A percentile compares a stretch with the other conserved stretches of the same genome.
These are phyloP conservation scores for Tetanocera ferruginea DNA, from an alignment of 2,888 invertebrate species.

Conservation along the genomic window DNA sequence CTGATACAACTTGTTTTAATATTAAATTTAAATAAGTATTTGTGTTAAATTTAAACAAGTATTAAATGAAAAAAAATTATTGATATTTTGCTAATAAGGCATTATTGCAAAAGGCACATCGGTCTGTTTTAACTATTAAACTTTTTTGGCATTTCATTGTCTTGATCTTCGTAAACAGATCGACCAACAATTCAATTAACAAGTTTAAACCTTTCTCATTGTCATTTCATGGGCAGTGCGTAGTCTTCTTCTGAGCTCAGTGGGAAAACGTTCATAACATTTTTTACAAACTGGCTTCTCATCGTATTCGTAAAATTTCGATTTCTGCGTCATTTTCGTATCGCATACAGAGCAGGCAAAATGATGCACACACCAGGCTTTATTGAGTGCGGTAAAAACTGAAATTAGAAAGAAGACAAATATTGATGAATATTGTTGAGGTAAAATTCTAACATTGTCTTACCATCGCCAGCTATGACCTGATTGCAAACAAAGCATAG, in stretches of 20 bases:
- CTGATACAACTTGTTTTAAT: no score
- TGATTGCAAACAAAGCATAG: constrained; percentile 99
- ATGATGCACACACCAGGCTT: constrained; percentile 99
- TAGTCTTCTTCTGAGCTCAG: constrained; percentile 91
- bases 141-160: constrained; percentile 33
- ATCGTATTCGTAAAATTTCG: constrained; percentile 99
- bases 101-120: constrained; percentile 28
- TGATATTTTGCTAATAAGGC: constrained; percentile 14
- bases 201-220: constrained; percentile 71
- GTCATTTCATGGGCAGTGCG: constrained; percentile 89
- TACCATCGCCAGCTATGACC: constrained; percentile 97
- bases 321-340: constrained; percentile 94
- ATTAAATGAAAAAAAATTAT: not conserved
- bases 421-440: not conserved
- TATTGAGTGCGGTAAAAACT: constrained; percentile 98
- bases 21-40: not conserved
- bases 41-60: not conserved
- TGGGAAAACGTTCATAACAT: constrained; percentile 97
- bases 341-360: constrained; percentile 98
- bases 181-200: not conserved
- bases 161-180: constrained; percentile 1
- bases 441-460: constrained; percentile 58
- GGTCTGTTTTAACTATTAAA: not conserved
- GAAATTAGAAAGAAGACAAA: constrained; percentile 44
- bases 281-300: constrained; percentile 98